Base-by-base conservation (phyloP, 2,888 invertebrate genomes). In the Antheraea assamensis region DNA sequence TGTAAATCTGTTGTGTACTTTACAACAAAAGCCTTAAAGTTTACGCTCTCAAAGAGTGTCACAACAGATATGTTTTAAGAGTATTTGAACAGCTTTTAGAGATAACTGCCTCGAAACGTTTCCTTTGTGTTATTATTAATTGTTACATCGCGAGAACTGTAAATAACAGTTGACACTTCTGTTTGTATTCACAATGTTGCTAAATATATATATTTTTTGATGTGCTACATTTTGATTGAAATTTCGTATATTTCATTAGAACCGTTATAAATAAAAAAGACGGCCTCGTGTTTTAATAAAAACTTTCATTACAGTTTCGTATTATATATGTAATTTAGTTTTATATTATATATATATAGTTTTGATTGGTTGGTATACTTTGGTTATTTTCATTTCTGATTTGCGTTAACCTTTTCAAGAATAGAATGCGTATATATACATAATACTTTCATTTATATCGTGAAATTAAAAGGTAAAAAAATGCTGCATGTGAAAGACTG, bases 61-160 rank as follows among this genome's bases (percentile, higher is more conserved):
- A 83, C 83, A 85, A 85, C 82, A 80, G 83, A 85, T 88, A 85
- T 87, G 87, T 87, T 90, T 89, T 84, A 87, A 87, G 85, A 87
- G 87, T 89, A 89, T 92, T 91, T 91, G 90, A 90, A 86, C 85
- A 90, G 90, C 90, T 91, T 91, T 90, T 86, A 89, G 88, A 91
- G 90, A 90, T 90, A 91, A 90, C 89, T 90, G 88, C 83, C 85
- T 87, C 85, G 86, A 90, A 92, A 90, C 87, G 88, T 85, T 90
- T 88, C 85, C 88, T 91, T 92, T 92, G 90, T 92, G 85, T 85
- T 86, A 89, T 90, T 88, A 90, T 88, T 90, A 90, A 90, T 90
- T 91, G 91, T 92, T 90, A 89, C 82, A 81, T 79, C 74, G 80
- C 78, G 78, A 80, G 82, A 86, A 82, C 80, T 83, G 87, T 83